These are phyloP conservation scores for Emesis russula DNA, from an alignment of 2,888 invertebrate species.

Conservation along the genomic window DNA sequence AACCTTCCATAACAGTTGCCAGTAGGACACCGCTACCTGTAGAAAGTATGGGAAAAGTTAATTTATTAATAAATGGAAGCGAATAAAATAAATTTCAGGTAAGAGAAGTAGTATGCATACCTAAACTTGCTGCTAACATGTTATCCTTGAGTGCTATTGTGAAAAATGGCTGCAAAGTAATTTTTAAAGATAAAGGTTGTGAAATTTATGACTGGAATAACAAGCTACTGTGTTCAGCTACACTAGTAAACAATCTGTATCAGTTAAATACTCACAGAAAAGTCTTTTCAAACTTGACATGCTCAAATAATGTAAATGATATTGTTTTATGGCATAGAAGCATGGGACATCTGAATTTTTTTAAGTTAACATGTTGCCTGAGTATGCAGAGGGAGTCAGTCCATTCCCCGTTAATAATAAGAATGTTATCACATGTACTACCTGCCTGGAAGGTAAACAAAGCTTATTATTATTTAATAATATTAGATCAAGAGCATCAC, in stretches of 20 bases:
- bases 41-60: conserved; percentile 72
- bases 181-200: conserved; percentile 37
- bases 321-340: conserved; percentile 4
- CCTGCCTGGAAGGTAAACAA: conserved; percentile 64
- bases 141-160: conserved; percentile 42
- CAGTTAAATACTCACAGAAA: conserved; percentile 2
- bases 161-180: conserved; percentile 53
- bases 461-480: conserved; percentile 66
- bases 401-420: neutral
- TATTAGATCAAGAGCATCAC: conserved; percentile 64
- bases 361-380: neutral
- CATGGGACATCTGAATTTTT: conserved; percentile 10
- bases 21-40: conserved; percentile 72
- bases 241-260: conserved; percentile 4
- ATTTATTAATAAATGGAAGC: conserved; percentile 58
- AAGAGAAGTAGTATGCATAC: conserved; percentile 4
- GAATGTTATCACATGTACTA: neutral
- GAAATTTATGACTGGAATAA: conserved; percentile 20
- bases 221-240: neutral
- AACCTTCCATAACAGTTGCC: conserved; percentile 61
- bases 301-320: neutral
- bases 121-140: conserved; percentile 6
- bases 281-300: neutral
- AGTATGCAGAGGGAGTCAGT: neutral
- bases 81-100: conserved; percentile 89